Evolutionary conservation across 2,113 vertebrate genomes (phyloP).

Genomic region (Mastomys coucha): DNA sequence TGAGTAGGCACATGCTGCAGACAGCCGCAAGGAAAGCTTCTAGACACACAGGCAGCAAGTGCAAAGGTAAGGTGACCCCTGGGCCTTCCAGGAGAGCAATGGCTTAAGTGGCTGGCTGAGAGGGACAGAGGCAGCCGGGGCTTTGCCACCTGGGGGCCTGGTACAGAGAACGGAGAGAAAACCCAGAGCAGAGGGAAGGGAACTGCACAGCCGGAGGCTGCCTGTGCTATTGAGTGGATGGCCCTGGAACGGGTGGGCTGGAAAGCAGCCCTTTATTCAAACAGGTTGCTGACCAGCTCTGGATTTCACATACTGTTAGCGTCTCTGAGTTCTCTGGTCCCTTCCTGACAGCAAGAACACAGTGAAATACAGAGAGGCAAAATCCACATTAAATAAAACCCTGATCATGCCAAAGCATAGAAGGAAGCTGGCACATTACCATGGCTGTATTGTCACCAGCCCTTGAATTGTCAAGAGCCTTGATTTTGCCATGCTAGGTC

Average conservation of each 20-base stretch:
- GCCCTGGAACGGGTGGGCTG: neutral
- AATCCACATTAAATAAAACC: neutral
- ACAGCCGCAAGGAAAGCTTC: neutral
- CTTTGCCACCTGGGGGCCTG: accelerated
- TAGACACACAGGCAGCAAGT: neutral
- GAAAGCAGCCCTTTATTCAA: neutral
- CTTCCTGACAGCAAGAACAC: neutral
- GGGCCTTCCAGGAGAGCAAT: neutral
- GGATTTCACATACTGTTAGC: neutral
- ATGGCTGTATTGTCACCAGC: neutral
- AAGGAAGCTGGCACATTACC: neutral
- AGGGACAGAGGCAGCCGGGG: neutral
- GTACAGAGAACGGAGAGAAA: neutral
- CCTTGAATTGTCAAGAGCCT: neutral
- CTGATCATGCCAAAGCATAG: neutral
- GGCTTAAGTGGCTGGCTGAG: neutral
- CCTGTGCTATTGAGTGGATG: neutral
- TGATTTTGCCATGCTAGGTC: neutral
- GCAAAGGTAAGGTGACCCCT: neutral
- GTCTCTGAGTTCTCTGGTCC: neutral
- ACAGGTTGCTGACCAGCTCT: neutral
- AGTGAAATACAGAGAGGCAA: neutral
- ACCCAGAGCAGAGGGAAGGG: neutral
- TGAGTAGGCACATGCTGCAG: neutral
- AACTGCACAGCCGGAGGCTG: neutral